Evolutionary conservation across 2,113 vertebrate species (phyloP).

Genomic region (Ammospiza nelsoni): DNA sequence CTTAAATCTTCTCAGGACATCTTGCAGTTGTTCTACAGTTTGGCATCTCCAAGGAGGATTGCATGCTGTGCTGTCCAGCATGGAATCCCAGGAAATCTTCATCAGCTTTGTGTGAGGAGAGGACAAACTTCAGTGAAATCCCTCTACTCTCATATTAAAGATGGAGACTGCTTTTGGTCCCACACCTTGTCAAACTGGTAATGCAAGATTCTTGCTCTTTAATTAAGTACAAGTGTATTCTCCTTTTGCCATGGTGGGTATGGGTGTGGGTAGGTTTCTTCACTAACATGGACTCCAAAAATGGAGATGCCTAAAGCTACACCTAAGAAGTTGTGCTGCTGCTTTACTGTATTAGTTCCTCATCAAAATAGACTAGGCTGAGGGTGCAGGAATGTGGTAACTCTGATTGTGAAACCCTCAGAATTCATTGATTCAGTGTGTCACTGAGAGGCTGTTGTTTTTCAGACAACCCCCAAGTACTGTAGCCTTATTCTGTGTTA

Average conservation of each 20-base stretch:
- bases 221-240: slow-evolving; percentile 59
- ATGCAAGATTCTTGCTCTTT: slow-evolving; percentile 48
- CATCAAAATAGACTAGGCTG: slow-evolving; percentile 13
- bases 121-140: neutral
- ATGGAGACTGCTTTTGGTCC: slow-evolving; percentile 49
- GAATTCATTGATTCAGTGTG: neutral
- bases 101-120: neutral
- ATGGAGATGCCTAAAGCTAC: slow-evolving; percentile 62
- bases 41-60: neutral
- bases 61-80: neutral
- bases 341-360: slow-evolving; percentile 14
- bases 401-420: neutral
- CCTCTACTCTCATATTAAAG: neutral
- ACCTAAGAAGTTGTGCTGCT: slow-evolving; percentile 35
- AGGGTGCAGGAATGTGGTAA: slow-evolving; percentile 11
- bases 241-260: slow-evolving; percentile 39
- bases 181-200: slow-evolving; percentile 32
- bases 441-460: neutral
- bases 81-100: neutral
- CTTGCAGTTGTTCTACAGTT: neutral
- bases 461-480: neutral
- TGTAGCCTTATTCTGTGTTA: neutral
- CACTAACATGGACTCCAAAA: slow-evolving; percentile 29
- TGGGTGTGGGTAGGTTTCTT: slow-evolving; percentile 58
- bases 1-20: neutral